Evolutionary conservation across 1,140 invertebrate genomes (phyloP).

Genomic region (Pogonomyrmex californicus): DNA sequence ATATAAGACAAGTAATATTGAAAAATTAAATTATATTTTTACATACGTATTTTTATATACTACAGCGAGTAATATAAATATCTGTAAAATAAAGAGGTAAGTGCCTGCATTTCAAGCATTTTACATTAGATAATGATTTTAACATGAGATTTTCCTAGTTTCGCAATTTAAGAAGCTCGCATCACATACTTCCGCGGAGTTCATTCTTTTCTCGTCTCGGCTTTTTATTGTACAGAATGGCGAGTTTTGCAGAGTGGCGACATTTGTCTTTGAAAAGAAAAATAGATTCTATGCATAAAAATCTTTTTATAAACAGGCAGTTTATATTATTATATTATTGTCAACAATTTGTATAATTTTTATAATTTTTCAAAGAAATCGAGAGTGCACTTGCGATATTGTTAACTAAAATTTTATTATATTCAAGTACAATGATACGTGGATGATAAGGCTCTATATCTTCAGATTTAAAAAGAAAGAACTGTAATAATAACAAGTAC

Average conservation of each 20-base stretch:
- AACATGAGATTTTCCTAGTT: neutral
- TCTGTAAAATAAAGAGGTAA: neutral
- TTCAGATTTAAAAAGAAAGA: slow-evolving; percentile 44
- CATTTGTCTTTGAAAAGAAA: neutral
- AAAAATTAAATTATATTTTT: neutral
- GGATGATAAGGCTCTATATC: neutral
- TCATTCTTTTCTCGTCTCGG: neutral
- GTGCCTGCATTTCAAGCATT: neutral
- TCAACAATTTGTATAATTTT: slow-evolving; percentile 32
- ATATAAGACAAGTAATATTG: neutral
- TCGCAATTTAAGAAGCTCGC: slow-evolving; percentile 28
- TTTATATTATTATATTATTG: neutral
- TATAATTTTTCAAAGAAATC: slow-evolving; percentile 7
- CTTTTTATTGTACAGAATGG: neutral
- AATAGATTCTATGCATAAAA: slow-evolving; percentile 1
- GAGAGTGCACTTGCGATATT: neutral
- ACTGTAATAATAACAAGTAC: slow-evolving; percentile 30
- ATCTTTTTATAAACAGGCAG: neutral
- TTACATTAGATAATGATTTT: neutral
- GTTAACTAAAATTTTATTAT: slow-evolving; percentile 35
- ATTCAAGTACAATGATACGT: slow-evolving; percentile 38
- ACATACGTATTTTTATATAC: neutral
- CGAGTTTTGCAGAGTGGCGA: neutral
- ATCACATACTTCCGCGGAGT: neutral
- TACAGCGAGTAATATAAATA: neutral